These are phyloP conservation scores for Brachionus sp. DNA, from an alignment of 1,140 invertebrate genomes.

Conservation along the genomic window DNA sequence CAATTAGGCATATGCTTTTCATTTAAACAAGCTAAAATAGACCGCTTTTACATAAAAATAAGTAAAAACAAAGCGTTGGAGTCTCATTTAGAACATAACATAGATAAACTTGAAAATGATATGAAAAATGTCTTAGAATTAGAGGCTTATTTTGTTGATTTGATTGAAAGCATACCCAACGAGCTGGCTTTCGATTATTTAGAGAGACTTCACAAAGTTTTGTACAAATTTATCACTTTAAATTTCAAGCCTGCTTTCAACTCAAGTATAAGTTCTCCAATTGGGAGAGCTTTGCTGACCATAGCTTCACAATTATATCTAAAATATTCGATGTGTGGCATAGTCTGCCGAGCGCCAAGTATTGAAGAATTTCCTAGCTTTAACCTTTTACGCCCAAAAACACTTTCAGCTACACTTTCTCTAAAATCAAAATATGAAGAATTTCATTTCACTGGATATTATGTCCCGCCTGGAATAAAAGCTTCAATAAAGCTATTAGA, in stretches of 20 bases:
- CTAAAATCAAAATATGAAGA: conserved; percentile 29
- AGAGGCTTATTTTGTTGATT: neutral
- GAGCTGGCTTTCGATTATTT: neutral
- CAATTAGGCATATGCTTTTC: conserved; percentile 11
- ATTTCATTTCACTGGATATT: conserved; percentile 33
- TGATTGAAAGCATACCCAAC: conserved; percentile 15
- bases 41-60: neutral
- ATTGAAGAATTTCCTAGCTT: conserved; percentile 39
- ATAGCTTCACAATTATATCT: conserved; percentile 1
- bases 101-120: neutral
- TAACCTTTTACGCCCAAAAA: neutral
- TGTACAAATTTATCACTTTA: conserved; percentile 18
- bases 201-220: conserved; percentile 4
- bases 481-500: neutral
- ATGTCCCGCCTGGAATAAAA: neutral
- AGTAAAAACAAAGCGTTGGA: neutral
- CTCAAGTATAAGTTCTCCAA: neutral
- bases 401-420: neutral
- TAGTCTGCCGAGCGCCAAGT: neutral
- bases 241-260: conserved; percentile 24
- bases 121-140: neutral
- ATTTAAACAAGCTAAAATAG: neutral
- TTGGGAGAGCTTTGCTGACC: neutral
- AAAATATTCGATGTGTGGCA: conserved; percentile 3
- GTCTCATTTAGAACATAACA: neutral